Evolutionary conservation across 1,140 invertebrate genomes (phyloP).

Genomic region (Lucilia sericata): DNA sequence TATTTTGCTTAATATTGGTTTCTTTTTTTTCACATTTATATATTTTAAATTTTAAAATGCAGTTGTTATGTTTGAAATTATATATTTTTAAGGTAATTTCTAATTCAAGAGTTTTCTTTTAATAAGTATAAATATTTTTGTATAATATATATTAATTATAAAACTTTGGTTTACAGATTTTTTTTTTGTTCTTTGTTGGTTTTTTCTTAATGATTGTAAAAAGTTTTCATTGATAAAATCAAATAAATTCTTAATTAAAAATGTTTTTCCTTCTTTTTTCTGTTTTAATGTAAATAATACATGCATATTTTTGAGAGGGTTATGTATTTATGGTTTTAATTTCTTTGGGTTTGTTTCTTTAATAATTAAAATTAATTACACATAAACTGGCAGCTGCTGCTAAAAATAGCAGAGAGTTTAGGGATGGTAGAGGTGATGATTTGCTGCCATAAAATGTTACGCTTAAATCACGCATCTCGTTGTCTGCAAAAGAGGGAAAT

Average conservation of each 20-base stretch:
- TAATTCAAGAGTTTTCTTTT: not conserved
- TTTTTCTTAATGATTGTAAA: slow-evolving; percentile 34
- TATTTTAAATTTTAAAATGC: too few relatives aligned
- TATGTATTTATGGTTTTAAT: not conserved
- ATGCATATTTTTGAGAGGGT: not conserved
- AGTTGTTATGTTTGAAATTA: not conserved
- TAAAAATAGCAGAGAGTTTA: not conserved
- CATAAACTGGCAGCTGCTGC: not conserved
- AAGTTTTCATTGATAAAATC: slow-evolving; percentile 14
- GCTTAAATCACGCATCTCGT: slow-evolving; percentile 65
- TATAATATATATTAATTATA: slow-evolving; percentile 15
- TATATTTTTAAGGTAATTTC: not conserved
- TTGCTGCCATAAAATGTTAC: slow-evolving; percentile 67
- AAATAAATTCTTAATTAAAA: slow-evolving; percentile 17
- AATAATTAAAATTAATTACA: not conserved
- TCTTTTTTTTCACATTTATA: too few relatives aligned
- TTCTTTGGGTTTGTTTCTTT: not conserved
- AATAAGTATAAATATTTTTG: not conserved
- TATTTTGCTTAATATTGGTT: not conserved
- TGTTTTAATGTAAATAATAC: not conserved
- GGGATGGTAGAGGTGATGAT: slow-evolving; percentile 50
- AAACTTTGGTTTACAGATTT: slow-evolving; percentile 31
- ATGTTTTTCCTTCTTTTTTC: not conserved
- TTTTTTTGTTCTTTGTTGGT: slow-evolving; percentile 28
- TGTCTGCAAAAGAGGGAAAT: slow-evolving; percentile 55